Evolutionary conservation across 2,888 invertebrate species (phyloP).

Genomic region (Lysandra bellargus): DNA sequence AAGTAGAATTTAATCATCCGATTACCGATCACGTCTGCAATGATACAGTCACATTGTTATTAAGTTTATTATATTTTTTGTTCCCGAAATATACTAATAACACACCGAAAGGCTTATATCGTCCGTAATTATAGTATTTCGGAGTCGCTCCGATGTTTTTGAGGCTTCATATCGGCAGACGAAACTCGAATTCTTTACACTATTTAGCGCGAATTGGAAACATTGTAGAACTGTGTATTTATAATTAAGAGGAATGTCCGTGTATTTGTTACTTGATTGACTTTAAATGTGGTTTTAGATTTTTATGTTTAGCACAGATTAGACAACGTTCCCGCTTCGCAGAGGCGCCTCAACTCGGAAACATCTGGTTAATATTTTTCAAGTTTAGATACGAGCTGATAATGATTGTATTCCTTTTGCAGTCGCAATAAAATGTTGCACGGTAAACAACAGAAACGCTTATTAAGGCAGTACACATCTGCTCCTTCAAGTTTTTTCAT

Average conservation of each 20-base stretch:
- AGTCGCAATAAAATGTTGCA: conserved; percentile 1
- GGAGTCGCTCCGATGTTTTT: conserved; percentile 46
- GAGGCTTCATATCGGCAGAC: conserved; percentile 48
- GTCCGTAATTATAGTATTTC: conserved; percentile 49
- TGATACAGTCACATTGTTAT: conserved; percentile 48
- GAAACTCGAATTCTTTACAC: conserved; percentile 40
- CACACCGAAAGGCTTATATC: conserved; percentile 48
- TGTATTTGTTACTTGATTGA: neutral
- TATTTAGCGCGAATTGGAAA: conserved; percentile 33
- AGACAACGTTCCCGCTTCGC: no score
- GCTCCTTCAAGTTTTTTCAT: conserved; percentile 16
- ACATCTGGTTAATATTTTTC: neutral
- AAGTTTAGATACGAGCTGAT: neutral
- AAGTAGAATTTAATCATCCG: conserved; percentile 40
- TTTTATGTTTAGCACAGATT: no score
- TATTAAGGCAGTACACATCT: conserved; percentile 4
- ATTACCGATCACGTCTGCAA: conserved; percentile 41
- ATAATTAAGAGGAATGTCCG: neutral
- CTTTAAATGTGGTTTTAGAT: no score
- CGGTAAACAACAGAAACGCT: neutral
- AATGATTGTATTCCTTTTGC: conserved; percentile 1
- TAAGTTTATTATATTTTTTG: conserved; percentile 49
- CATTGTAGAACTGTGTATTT: neutral
- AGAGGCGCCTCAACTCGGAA: no score
- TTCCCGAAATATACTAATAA: conserved; percentile 48